Conservation (phyloP, 1,140 invertebrate species). For the Saccostrea cuccullata region DNA sequence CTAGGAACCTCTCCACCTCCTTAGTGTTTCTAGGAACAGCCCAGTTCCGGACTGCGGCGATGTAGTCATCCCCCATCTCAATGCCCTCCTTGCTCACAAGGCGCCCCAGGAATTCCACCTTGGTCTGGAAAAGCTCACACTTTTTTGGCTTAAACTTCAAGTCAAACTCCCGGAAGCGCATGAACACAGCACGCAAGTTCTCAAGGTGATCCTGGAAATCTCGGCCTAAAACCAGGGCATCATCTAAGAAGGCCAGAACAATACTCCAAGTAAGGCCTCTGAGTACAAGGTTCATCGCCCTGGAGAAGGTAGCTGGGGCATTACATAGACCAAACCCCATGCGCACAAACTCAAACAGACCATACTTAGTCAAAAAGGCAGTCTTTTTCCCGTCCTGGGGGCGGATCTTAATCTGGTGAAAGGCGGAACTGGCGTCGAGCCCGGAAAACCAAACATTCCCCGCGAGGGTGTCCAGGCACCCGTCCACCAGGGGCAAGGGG, state of each 20-base stretch:
- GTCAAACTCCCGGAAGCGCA: background rate
- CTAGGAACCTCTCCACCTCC: slow-evolving; percentile 69
- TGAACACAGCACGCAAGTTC: background rate
- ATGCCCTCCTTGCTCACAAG: slow-evolving; percentile 64
- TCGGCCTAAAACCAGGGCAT: background rate
- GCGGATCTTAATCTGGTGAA: too few relatives aligned
- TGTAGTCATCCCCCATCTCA: slow-evolving; percentile 63
- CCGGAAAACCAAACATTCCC: background rate
- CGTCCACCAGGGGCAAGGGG: background rate
- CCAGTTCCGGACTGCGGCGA: slow-evolving; percentile 66
- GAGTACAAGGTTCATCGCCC: slow-evolving; percentile 12
- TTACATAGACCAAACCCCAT: background rate
- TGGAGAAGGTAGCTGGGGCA: slow-evolving; percentile 19
- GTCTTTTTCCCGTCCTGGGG: background rate
- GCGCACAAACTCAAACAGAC: too few relatives aligned
- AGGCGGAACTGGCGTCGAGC: background rate
- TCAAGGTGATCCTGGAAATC: background rate
- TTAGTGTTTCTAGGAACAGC: slow-evolving; percentile 63
- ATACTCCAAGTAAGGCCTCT: slow-evolving; percentile 14
- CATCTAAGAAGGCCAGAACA: slow-evolving; percentile 31
- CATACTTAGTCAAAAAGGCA: too few relatives aligned
- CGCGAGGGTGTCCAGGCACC: background rate
- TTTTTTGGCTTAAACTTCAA: background rate
- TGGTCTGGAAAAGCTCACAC: slow-evolving; percentile 66
- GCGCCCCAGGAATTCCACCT: slow-evolving; percentile 65